phyloP scores from a whole-genome alignment of 1,140 invertebrate genomes.

The Bombus sibiricus region DNA sequence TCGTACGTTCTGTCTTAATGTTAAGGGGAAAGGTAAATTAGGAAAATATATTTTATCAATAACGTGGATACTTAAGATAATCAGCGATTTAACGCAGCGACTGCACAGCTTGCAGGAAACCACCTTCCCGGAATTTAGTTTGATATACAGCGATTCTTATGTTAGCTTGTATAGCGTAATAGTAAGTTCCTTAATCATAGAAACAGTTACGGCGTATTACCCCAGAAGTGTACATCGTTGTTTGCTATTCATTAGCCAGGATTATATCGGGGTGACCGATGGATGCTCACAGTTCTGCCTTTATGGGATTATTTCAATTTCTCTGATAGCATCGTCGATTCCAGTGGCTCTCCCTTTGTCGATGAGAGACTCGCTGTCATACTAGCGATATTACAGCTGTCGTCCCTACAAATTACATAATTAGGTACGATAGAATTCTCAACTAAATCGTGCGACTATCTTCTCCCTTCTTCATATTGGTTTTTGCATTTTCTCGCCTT shows the following conservation, averaged over 20 bases:
- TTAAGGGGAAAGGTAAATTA: not conserved
- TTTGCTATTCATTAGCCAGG: conserved; percentile 65
- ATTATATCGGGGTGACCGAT: conserved; percentile 58
- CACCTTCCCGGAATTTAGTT: not conserved
- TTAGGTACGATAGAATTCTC: too few species aligned
- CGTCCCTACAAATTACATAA: too few species aligned
- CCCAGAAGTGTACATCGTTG: conserved; percentile 32
- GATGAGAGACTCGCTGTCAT: conserved; percentile 31
- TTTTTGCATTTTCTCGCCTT: too few species aligned
- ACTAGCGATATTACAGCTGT: conserved; percentile 50
- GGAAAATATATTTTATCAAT: not conserved
- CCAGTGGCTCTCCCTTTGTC: conserved; percentile 10
- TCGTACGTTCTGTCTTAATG: not conserved
- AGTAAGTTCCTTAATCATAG: conserved; percentile 41
- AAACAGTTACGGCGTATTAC: conserved; percentile 51
- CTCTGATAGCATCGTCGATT: conserved; percentile 20
- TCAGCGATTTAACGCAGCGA: not conserved
- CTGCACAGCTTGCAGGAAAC: not conserved
- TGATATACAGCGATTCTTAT: not conserved
- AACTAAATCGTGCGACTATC: too few species aligned
- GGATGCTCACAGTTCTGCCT: conserved; percentile 46
- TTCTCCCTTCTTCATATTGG: too few species aligned
- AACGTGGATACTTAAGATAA: not conserved
- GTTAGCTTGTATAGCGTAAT: not conserved
- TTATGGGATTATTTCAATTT: conserved; percentile 61